phyloP scores from a whole-genome alignment of 2,113 vertebrate genomes.

The Tragelaphus buxtoni region DNA sequence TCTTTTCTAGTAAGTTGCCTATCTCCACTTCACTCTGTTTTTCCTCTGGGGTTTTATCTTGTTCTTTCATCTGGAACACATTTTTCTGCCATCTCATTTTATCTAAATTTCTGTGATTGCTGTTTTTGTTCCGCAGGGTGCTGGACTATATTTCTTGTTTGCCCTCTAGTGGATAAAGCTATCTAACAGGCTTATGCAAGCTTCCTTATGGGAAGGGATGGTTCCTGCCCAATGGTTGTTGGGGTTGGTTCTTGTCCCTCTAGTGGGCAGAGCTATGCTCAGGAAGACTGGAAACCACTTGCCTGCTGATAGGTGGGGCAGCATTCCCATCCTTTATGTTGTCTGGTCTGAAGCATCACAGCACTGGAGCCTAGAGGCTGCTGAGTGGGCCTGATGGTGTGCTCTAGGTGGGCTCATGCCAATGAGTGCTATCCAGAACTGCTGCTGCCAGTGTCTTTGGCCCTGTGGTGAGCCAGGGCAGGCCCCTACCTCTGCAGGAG shows the following conservation, averaged over 20 bases:
- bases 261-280: not conserved
- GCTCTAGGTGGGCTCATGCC: not conserved
- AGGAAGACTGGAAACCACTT: not conserved
- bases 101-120: not conserved
- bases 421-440: not conserved
- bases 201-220: not conserved
- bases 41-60: not conserved
- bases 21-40: not conserved
- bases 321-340: not conserved
- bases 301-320: not conserved
- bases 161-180: not conserved
- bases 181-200: not conserved
- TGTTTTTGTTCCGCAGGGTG: not conserved
- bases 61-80: not conserved
- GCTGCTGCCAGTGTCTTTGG: not conserved
- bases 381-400: rapidly evolving
- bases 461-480: rapidly evolving
- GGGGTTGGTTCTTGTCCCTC: not conserved
- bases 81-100: not conserved
- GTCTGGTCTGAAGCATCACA: not conserved
- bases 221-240: not conserved
- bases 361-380: not conserved
- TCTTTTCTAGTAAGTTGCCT: not conserved
- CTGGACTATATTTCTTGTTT: not conserved
- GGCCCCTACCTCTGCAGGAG: not conserved